Base-by-base conservation (phyloP, 2,797 vertebrate genomes). In the Pristis pectinata region DNA sequence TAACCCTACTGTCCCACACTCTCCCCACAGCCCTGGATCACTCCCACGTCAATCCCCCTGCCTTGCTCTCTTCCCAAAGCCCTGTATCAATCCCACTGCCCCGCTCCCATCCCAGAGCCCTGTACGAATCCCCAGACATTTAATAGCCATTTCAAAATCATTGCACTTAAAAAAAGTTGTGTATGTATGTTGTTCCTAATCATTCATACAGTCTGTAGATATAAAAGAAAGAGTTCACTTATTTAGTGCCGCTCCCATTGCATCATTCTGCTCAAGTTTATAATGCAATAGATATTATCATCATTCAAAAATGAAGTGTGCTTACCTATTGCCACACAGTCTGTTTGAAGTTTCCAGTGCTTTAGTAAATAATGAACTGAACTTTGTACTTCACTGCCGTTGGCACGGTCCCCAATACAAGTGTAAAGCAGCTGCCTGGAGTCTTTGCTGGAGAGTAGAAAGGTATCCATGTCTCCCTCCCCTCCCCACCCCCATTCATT, bases 281-380 rank as follows among this genome's bases (percentile, higher is more conserved):
- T 91, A 67, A 91, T 67, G 61, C 19, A 91, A 67, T 22, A 91
- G 87, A 61, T 87, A 91, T 67, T 91, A 91, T 91, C 61, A 91
- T 91, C 87, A 91, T 67, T 91, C 87, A 67, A 41, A 61, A 91
- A 91, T 91, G 87, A 67, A 91, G n/a, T 67, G 59, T 91, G 87
- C 49, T 94, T 76, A 76, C 92, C 30, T 94, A 94, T 76, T 94
- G 94, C 70, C 92, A 94, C 92, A 94, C 92, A 93, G 44, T 49
- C 37, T 49, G 64, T 93, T 93, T 93, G 92, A 93, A 93, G 92
- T 94, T 76, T 72, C 27, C 92, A 72, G 70, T n/a, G 49, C 44
- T 76, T 94, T 76, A 94, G 72, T 76, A 94, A 94, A 94, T 94
- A 94, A 94, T 94, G 70, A 76, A 44, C 92, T 94, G 92, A 76